phyloP scores from a whole-genome alignment of 2,888 invertebrate genomes.

The Caenorhabditis plicata region DNA sequence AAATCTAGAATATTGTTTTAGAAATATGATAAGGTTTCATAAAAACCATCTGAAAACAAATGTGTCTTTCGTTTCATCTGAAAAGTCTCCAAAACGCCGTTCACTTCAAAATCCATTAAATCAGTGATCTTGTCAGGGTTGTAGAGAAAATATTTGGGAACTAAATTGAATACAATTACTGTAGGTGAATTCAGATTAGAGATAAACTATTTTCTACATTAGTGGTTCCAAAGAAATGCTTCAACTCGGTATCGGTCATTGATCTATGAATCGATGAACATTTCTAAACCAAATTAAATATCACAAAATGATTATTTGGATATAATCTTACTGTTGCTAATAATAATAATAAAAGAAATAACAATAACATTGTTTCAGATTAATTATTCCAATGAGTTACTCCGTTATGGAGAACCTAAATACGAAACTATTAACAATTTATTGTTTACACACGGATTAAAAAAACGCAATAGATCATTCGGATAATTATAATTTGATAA shows the following conservation, averaged over 20 bases:
- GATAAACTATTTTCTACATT: constrained; percentile 22
- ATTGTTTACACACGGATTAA: no score
- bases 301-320: neutral
- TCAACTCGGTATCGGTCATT: constrained; percentile 28
- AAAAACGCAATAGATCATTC: no score
- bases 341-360: neutral
- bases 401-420: no score
- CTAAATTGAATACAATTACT: constrained; percentile 11
- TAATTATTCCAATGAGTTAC: no score
- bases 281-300: constrained; percentile 2
- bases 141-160: constrained; percentile 38
- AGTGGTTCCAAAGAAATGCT: constrained; percentile 32
- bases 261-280: constrained; percentile 23
- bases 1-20: constrained; percentile 18
- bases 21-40: constrained; percentile 13
- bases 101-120: constrained; percentile 22
- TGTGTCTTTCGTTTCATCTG: constrained; percentile 24
- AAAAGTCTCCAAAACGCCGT: constrained; percentile 29
- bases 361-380: neutral
- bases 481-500: no score
- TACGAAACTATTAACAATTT: no score
- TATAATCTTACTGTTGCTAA: neutral
- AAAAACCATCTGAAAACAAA: constrained; percentile 32
- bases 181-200: neutral
- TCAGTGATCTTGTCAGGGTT: constrained; percentile 7